Evolutionary conservation across 2,113 vertebrate genomes (phyloP), one percentile per base, ranked within the genome.

Genomic region (Thymallus thymallus): DNA sequence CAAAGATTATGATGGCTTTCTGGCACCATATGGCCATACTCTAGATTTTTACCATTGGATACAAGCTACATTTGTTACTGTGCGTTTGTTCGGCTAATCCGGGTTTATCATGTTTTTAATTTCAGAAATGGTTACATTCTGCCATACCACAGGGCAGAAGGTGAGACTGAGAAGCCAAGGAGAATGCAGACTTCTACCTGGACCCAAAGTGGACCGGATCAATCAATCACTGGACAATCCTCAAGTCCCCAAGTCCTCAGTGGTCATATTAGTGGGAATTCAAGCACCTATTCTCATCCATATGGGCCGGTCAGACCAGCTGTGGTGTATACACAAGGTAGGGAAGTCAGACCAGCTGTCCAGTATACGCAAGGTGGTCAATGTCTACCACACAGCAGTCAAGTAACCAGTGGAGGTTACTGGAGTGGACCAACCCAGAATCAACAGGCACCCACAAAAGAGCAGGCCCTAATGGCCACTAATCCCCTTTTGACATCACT

Each of bases 141-240:
- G 55, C 58, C 12, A 22, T 45, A 20, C 30, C 12, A 5, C 62
- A 69, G 70, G 67, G 16, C 35, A 29, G 32, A 72, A 46, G 29
- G 0, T 16, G 48, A 24, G 24, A 60, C 62, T 58, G 26, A 60
- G 23, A 26, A 69, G 23, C 48, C 13, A 69, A 70, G 46, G 16
- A 76, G 70, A 58, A 89, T 90, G 86, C 24, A 81, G 30, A 76
- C 71, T 1, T 35, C 23, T 35, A 3, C 32, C 0, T 71, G 68
- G 62, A 16, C 30, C 13, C 73, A 56, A 0, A 81, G 66, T 60
- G 78, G 73, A 41, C 51, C 48, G 7, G 35, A 46, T 67, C 78
- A 6, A n/a, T 18, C 24, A 13, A 68, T 69, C 7, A 1, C 23
- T 66, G 65, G 61, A 5, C 76, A 81, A 30, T 24, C 56, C 24